Evolutionary conservation across 2,888 invertebrate genomes (phyloP), one percentile per base, ranked within the genome.

Genomic region (Thereva nobilitata): DNA sequence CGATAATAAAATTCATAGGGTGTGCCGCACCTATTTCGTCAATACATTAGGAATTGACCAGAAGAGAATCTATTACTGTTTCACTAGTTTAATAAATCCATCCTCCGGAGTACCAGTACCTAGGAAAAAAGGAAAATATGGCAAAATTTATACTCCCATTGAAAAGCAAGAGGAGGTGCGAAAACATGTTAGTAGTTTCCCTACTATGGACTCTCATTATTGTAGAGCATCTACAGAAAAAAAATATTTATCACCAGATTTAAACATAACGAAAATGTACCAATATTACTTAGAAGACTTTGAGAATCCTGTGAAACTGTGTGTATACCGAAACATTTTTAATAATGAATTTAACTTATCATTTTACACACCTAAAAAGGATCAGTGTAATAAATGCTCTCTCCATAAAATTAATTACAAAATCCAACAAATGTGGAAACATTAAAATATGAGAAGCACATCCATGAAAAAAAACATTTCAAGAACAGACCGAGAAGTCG

Each of bases 261-360:
- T 52, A 35, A 35, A 23, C 52, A 34, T 52, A 35, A 35, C 52
- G 9, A 8, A 12, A 52, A 52, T 52, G 52, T 3, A 52, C 4
- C 23, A 52, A 52, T 35, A 35, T 35, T 52, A 52, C 35, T 9
- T 52, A 23, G 34, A 52, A 52, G 35, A 23, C 6, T 35, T 35
- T 35, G 52, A 52, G 35, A 52, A 52, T 52, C 52, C 52, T 52
- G 52, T 52, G 35, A 52, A 52, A 52, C 5, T 35, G 34, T 35
- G 35, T 35, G 35, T 35, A 52, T 52, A 52, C 35, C 34, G 34
- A 2, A 23, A 52, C 23, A 52, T 52, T 5, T 52, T 52, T 35
- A 52, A 52, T 52, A 35, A 52, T 23, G 52, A 52, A 12, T 68
- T 59, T 59, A 59, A 59, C 12, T 40, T 59, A 47, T 47, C 49